These are phyloP conservation scores for Aphis craccivora DNA, from an alignment of 1,140 invertebrate genomes.

Conservation along the genomic window DNA sequence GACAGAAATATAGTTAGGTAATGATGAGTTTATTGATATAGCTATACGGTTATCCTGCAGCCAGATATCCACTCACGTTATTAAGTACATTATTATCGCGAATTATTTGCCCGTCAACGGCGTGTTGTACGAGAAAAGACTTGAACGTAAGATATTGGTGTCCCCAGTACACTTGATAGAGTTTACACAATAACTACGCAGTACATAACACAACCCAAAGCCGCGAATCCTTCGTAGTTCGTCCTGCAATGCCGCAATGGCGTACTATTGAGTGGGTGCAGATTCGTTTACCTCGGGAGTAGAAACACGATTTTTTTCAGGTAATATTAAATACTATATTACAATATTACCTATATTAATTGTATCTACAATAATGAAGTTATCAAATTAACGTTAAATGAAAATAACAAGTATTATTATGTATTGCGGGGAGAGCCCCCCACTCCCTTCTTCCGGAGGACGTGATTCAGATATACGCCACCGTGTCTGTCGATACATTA, in stretches of 20 bases:
- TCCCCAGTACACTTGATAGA: neutral
- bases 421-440: neutral
- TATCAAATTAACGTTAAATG: neutral
- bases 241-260: neutral
- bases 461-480: neutral
- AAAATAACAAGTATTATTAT: neutral
- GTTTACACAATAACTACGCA: neutral
- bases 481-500: neutral
- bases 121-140: neutral
- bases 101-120: neutral
- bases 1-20: neutral
- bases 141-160: neutral
- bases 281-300: too few relatives aligned
- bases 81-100: neutral
- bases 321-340: too few relatives aligned
- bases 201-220: too few relatives aligned
- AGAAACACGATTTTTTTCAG: too few relatives aligned
- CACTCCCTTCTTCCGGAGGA: too few relatives aligned
- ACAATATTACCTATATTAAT: neutral
- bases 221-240: neutral
- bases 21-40: too few relatives aligned
- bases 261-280: too few relatives aligned
- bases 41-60: too few relatives aligned
- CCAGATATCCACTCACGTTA: neutral
- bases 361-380: neutral